Evolutionary conservation across 2,113 vertebrate species (phyloP).

Genomic region (Calypte anna): DNA sequence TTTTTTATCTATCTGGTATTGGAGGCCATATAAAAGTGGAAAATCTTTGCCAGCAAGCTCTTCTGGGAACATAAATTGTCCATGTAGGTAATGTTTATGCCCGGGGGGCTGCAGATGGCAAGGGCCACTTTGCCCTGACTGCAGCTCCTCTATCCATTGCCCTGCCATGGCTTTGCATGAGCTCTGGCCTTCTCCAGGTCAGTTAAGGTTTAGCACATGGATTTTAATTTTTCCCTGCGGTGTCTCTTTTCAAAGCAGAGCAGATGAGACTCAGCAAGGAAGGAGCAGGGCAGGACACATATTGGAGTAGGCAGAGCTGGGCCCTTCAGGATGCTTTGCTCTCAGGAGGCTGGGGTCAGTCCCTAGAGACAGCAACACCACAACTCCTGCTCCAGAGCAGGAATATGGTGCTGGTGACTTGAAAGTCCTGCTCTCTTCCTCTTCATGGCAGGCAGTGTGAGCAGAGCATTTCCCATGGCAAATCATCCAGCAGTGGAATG

Average conservation of each 20-base stretch:
- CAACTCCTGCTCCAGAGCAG: fast-evolving
- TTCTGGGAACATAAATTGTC: neutral
- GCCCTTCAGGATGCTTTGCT: neutral
- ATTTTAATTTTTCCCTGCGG: neutral
- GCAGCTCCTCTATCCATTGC: fast-evolving
- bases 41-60: neutral
- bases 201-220: neutral
- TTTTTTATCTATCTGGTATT: neutral
- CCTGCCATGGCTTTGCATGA: neutral
- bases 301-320: neutral
- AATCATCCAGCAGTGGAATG: neutral
- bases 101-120: neutral
- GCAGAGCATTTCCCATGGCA: neutral
- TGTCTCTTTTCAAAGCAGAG: neutral
- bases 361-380: neutral
- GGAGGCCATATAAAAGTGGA: neutral
- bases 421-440: neutral
- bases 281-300: neutral
- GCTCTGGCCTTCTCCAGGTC: neutral
- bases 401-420: neutral
- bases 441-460: neutral
- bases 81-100: neutral
- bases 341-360: neutral
- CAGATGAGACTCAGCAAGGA: neutral
- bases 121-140: neutral